A percentile compares a stretch with the other conserved stretches of the same genome.
Conservation (phyloP, 2,113 vertebrate species). For the Nothoprocta pentlandii region DNA sequence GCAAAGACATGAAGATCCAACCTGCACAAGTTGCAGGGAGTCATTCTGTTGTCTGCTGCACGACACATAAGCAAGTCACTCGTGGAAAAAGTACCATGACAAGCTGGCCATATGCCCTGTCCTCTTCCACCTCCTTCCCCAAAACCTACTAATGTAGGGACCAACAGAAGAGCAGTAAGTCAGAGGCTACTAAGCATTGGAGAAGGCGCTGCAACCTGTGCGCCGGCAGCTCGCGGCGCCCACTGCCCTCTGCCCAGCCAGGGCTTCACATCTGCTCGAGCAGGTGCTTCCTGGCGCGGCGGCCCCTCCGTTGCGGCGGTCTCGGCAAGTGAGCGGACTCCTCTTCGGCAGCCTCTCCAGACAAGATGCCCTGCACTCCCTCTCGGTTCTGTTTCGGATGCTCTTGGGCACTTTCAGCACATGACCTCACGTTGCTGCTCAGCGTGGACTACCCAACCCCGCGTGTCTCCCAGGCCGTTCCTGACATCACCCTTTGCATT, state of each 20-base stretch:
- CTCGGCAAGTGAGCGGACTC: fast-evolving
- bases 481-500: background rate
- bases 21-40: fast-evolving
- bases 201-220: too few species aligned
- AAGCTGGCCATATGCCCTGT: fast-evolving
- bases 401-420: background rate
- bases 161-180: background rate
- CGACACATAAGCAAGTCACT: background rate
- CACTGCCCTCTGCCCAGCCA: background rate
- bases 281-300: background rate
- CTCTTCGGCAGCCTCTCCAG: background rate
- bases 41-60: background rate
- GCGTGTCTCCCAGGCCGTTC: background rate
- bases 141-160: fast-evolving
- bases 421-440: background rate
- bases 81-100: background rate
- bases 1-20: background rate
- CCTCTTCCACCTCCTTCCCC: background rate
- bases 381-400: background rate
- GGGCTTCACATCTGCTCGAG: background rate
- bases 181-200: background rate
- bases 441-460: background rate
- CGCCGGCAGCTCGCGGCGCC: background rate
- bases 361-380: fast-evolving
- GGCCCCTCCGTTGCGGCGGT: background rate